Evolutionary conservation across 2,888 invertebrate species (phyloP).

Genomic region (Sminthurides aquaticus): DNA sequence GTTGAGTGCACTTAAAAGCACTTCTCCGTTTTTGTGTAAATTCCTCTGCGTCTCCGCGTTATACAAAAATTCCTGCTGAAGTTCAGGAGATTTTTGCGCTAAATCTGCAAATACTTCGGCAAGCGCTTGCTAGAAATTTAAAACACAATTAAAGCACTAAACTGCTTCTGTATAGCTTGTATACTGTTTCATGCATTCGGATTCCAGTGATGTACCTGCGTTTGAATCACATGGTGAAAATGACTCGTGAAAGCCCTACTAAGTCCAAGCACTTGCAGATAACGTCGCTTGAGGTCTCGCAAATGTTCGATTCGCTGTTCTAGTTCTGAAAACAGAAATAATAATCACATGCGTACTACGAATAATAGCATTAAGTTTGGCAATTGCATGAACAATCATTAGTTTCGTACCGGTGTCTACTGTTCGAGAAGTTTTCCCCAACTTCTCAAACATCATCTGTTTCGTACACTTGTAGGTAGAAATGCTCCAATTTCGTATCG

Average conservation of each 20-base stretch:
- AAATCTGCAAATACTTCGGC: constrained; percentile 91
- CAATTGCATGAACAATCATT: background rate
- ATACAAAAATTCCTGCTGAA: constrained; percentile 88
- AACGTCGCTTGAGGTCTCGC: constrained; percentile 89
- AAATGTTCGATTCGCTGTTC: constrained; percentile 88
- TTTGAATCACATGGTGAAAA: constrained; percentile 77
- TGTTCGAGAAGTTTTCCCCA: constrained; percentile 86
- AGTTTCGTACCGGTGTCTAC: constrained; percentile 65
- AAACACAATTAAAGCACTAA: constrained; percentile 16
- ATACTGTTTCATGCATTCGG: no score
- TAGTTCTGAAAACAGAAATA: constrained; percentile 58
- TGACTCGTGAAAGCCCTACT: constrained; percentile 79
- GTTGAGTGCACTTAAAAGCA: constrained; percentile 82
- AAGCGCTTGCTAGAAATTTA: constrained; percentile 66
- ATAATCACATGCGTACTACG: no score
- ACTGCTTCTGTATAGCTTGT: no score
- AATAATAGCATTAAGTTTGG: background rate
- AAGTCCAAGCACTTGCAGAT: constrained; percentile 75
- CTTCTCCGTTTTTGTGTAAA: constrained; percentile 86
- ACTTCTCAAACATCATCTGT: constrained; percentile 89
- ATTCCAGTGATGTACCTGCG: constrained; percentile 51
- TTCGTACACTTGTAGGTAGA: constrained; percentile 97
- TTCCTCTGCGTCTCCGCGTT: constrained; percentile 94
- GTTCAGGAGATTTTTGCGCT: constrained; percentile 90
- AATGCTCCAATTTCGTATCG: constrained; percentile 92